These are phyloP conservation scores for Galleria mellonella DNA, from an alignment of 1,140 invertebrate species.

Conservation along the genomic window DNA sequence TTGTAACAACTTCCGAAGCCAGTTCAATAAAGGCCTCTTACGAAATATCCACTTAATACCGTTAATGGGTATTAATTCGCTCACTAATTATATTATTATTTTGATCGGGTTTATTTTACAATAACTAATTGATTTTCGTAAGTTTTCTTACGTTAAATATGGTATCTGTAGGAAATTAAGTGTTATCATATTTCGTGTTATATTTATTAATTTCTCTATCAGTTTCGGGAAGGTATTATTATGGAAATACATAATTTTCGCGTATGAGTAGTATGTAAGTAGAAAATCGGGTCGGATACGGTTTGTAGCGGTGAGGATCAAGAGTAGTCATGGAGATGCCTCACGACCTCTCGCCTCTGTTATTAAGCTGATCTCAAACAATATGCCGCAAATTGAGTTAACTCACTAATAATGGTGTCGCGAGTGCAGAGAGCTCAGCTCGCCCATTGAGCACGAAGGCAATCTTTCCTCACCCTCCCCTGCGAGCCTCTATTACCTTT, in stretches of 20 bases:
- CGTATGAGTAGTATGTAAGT: conserved; percentile 9
- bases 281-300: conserved; percentile 16
- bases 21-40: conserved; percentile 7
- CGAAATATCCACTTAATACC: conserved; percentile 7
- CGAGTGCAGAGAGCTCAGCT: conserved; percentile 42
- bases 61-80: conserved; percentile 12
- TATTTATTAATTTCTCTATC: too few relatives aligned
- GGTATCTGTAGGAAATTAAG: not conserved
- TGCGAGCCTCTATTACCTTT: conserved; percentile 50
- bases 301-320: conserved; percentile 31
- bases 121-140: conserved; percentile 4
- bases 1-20: conserved; percentile 22
- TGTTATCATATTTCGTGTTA: conserved; percentile 1
- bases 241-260: conserved; percentile 1
- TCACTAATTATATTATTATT: conserved; percentile 12
- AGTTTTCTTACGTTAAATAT: not conserved
- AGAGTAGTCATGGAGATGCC: conserved; percentile 58
- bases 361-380: conserved; percentile 71
- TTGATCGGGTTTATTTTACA: conserved; percentile 7
- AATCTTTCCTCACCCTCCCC: conserved; percentile 47
- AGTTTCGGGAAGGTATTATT: not conserved
- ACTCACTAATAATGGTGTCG: conserved; percentile 71
- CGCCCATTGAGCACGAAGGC: conserved; percentile 46
- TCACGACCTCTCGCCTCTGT: conserved; percentile 53
- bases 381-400: conserved; percentile 73